A percentile compares a stretch with the other conserved stretches of the same genome.
phyloP scores from a whole-genome alignment of 2,888 invertebrate genomes.

The Yponomeuta evonymella region DNA sequence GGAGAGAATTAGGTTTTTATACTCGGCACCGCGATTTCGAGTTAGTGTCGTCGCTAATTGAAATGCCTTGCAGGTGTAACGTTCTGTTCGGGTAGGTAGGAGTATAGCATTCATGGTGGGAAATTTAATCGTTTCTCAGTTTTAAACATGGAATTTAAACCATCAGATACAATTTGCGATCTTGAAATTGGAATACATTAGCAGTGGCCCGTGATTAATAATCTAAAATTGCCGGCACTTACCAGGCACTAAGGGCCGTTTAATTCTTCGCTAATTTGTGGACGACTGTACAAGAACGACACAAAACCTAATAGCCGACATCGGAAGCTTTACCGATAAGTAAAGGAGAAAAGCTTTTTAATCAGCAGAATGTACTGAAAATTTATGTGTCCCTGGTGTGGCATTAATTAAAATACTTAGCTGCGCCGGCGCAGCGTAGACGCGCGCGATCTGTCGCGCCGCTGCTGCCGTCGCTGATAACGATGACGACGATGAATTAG shows the following conservation, averaged over 20 bases:
- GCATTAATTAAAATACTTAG: constrained; percentile 65
- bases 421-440: constrained; percentile 22
- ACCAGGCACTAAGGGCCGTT: background rate
- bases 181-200: background rate
- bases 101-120: background rate
- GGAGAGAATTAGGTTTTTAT: background rate
- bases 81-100: background rate
- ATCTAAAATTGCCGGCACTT: background rate
- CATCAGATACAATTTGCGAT: background rate
- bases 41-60: background rate
- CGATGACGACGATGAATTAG: constrained; percentile 7
- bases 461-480: constrained; percentile 13
- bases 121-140: background rate
- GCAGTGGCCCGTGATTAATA: background rate
- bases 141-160: background rate
- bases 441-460: background rate
- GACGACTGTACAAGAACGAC: background rate
- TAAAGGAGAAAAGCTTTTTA: constrained; percentile 32
- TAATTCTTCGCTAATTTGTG: background rate
- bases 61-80: background rate
- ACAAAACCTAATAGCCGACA: background rate
- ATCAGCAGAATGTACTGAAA: constrained; percentile 51
- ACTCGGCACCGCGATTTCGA: background rate
- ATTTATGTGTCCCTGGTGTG: constrained; percentile 50
- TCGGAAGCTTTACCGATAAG: constrained; percentile 29